Evolutionary conservation across 2,113 vertebrate genomes (phyloP), one percentile per base, ranked within the genome.

Genomic region (Cephalopterus ornatus): DNA sequence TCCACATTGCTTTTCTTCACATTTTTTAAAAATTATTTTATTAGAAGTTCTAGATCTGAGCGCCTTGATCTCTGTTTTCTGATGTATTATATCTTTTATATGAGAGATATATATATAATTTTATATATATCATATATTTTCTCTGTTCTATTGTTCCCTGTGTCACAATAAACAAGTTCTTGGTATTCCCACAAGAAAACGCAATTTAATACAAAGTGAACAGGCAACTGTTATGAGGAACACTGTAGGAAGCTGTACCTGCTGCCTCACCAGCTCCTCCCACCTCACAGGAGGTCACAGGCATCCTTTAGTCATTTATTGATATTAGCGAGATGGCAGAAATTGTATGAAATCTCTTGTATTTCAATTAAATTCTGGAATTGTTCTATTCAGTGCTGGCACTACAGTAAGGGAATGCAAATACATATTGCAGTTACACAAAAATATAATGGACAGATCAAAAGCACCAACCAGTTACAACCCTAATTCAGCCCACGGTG

Each of bases 401-500:
- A 33, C 8, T 82, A 58, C 22, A 73, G 9, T 14, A 39, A 85
- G 32, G 55, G 76, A 79, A 42, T 41, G 67, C 92, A 44, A 39
- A 85, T 41, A 41, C 26, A 10, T 85, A 67, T 50, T 92, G 35
- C 91, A 91, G 74, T 92, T 96, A 88, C 93, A 77, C 89, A 93
- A 52, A 94, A 56, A 23, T 33, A 49, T 66, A 89, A 88, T 84
- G 87, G 84, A 62, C 83, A 83, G 88, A 94, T 80, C 88, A 78
- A 91, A 96, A 95, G 92, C 85, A 96, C 30, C 85, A 73, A 72
- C 33, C 58, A 46, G 80, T 93, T 76, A 93, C 41, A 65, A 78
- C 65, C 84, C 93, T 81, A 39, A 77, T 87, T 89, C 84, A 93
- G 66, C 83, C 90, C 84, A 41, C 78, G 91, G 91, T 39, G 81